Conservation (phyloP, 2,113 vertebrate genomes). For the Nyctibius bracteatus region DNA sequence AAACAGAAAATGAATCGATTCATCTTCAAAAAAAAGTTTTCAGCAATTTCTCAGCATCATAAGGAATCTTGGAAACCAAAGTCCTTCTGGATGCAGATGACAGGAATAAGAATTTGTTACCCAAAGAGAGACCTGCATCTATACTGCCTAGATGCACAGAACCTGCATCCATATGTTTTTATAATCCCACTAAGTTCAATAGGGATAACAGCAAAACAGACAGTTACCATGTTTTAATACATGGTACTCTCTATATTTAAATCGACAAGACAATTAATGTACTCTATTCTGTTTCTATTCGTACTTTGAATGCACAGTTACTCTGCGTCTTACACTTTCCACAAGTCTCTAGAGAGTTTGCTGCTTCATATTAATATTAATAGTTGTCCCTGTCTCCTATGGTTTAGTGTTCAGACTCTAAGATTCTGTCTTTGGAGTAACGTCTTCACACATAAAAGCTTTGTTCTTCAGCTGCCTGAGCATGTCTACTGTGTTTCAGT, state of each 20-base stretch:
- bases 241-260: background rate
- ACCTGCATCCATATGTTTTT: rapidly evolving
- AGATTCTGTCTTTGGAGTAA: background rate
- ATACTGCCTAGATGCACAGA: background rate
- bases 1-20: background rate
- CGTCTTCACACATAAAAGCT: background rate
- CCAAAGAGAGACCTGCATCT: background rate
- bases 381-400: background rate
- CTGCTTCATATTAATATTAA: background rate
- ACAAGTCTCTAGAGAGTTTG: background rate
- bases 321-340: background rate
- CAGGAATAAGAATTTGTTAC: background rate
- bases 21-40: background rate
- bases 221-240: background rate
- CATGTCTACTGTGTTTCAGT: background rate
- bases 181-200: background rate
- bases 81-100: background rate
- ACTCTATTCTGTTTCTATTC: background rate
- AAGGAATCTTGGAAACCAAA: background rate
- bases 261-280: background rate
- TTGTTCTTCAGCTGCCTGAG: background rate
- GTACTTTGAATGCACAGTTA: background rate
- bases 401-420: background rate
- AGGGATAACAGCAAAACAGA: background rate
- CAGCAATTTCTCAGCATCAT: background rate